Evolutionary conservation across 2,113 vertebrate genomes (phyloP), one percentile per base, ranked within the genome.

Genomic region (Odontesthes bonariensis): DNA sequence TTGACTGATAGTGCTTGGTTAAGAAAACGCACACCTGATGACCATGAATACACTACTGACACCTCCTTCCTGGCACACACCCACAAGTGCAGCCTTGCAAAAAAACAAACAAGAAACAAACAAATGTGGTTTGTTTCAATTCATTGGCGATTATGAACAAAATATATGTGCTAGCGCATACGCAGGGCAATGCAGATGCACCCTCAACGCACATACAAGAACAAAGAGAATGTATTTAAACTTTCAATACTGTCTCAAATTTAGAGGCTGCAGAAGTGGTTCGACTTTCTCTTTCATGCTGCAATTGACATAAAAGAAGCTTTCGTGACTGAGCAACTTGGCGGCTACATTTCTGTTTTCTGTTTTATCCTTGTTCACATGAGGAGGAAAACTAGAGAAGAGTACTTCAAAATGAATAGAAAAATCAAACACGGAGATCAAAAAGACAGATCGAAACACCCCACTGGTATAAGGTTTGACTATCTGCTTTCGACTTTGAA

Each of bases 401-500:
- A 65, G 81, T 23, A 79, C 90, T 90, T 92, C 91, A 92, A 92
- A 91, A 85, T 86, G 88, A 92, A 91, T 84, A 82, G 61, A 70
- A 63, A 90, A 88, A 93, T 92, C 88, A 92, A 89, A 90, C 69
- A 65, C 46, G 3, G 22, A 60, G 74, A 88, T 83, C 78, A 89
- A 81, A 91, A 87, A 89, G 68, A 54, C 60, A 46, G 69, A 84
- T 84, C 66, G 81, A 77, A 89, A 84, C 73, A 73, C 73, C 69
- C 71, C 57, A 46, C 59, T 47, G 77, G 81, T 60, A 69, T 69
- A 65, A 82, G 79, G 78, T 90, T 88, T 69, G 75, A 84, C 80
- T 84, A 71, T 64, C 53, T 68, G 56, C 67, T 66, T 75, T 74
- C 17, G 68, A 70, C 83, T 88, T 87, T 82, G 80, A 84, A 86